Evolutionary conservation across 2,113 vertebrate species (phyloP), one percentile per base, ranked within the genome.

Genomic region (Apistogramma diplotaenia): DNA sequence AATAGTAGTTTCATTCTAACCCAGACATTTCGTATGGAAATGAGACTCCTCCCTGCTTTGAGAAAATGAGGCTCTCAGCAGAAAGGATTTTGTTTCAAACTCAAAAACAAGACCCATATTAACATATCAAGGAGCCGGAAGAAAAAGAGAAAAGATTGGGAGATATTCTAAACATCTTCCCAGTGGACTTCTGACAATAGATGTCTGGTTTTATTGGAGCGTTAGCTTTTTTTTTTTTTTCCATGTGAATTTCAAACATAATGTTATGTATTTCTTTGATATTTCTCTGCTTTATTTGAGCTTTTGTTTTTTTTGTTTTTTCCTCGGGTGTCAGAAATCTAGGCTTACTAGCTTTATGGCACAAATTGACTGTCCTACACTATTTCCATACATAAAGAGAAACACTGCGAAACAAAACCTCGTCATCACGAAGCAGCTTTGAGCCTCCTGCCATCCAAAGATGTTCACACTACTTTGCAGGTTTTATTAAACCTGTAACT

Each of bases 11-110:
- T 92, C 88, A 89, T 89, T 95, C 91, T 87, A 49, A 88, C 51
- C 65, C 21, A 84, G 79, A 87, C 92, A 85, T 91, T 95, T 93
- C 62, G 86, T 92, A 95, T 95, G 93, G 89, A 93, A 93, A 94
- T 94, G 87, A 80, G 85, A 86, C 91, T 93, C 93, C 91, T 85
- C 91, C 89, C 88, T 86, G 75, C 90, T 88, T 90, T 90, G 87
- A 90, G 89, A 87, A 88, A 92, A 86, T 81, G 73, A 89, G 87
- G 71, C 91, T 89, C 83, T 85, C 85, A 86, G 90, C 87, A 93
- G 85, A 92, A 92, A 87, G 85, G 90, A 86, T 89, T 91, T 89
- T 80, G 89, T 92, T 90, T 91, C 76, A 9, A 74, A 90, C 81
- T 88, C 62, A 79, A 92, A 90, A 92, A 94, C 93, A 91, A 89